phyloP scores from a whole-genome alignment of 2,888 invertebrate species.

The Cryptocephalus moraei region DNA sequence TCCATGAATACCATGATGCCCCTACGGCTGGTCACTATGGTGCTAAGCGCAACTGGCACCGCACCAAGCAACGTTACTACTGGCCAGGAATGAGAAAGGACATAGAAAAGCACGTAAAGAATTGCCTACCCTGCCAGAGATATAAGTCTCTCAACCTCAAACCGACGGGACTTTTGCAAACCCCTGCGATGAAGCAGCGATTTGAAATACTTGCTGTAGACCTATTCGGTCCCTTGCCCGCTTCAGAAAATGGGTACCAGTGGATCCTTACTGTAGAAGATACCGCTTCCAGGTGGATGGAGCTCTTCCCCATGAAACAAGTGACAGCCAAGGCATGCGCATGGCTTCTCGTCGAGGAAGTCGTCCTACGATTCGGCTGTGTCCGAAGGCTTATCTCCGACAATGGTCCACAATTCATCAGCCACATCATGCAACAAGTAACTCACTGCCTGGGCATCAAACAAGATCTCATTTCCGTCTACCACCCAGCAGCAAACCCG shows the following conservation, averaged over 20 bases:
- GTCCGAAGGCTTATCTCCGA: slow-evolving; percentile 27
- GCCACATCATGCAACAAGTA: slow-evolving; percentile 26
- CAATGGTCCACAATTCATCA: slow-evolving; percentile 28
- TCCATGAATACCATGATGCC: slow-evolving; percentile 2
- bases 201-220: slow-evolving; percentile 22
- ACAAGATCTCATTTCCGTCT: slow-evolving; percentile 19
- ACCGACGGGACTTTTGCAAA: slow-evolving; percentile 23
- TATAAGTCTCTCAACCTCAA: slow-evolving; percentile 20
- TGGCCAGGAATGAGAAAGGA: slow-evolving; percentile 18
- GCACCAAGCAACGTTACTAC: slow-evolving; percentile 15
- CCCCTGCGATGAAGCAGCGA: slow-evolving; percentile 14
- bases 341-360: slow-evolving; percentile 17
- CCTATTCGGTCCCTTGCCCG: slow-evolving; percentile 22
- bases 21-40: slow-evolving; percentile 8
- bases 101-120: slow-evolving; percentile 14
- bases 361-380: slow-evolving; percentile 24
- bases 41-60: slow-evolving; percentile 14
- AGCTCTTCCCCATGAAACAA: slow-evolving; percentile 12
- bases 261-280: slow-evolving; percentile 23
- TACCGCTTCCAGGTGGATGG: slow-evolving; percentile 20
- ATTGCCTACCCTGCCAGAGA: slow-evolving; percentile 20
- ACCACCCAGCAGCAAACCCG: slow-evolving; percentile 16
- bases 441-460: slow-evolving; percentile 19
- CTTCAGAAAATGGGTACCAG: slow-evolving; percentile 6
- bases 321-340: slow-evolving; percentile 15